Evolutionary conservation across 2,113 vertebrate species (phyloP), one percentile per base, ranked within the genome.

Genomic region (Ranitomeya imitator): DNA sequence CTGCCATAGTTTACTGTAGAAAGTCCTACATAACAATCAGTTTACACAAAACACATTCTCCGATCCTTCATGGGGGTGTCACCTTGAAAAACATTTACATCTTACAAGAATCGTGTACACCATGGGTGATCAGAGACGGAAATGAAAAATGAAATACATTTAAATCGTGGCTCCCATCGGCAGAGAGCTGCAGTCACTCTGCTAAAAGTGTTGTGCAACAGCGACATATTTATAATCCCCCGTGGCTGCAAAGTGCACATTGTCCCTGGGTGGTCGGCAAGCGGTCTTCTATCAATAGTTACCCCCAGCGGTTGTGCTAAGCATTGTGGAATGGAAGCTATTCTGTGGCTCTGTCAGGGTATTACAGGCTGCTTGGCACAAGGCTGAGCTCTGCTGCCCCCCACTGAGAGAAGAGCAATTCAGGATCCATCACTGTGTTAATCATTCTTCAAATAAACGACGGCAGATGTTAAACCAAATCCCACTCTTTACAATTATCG

Each of bases 371-470:
- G 0, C 88, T 85, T 90, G 89, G 85, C 80, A 67, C 59, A 74
- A 4, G 0, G 90, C 91, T 45, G 79, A 92, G 90, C 10, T 90
- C 83, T 89, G 74, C 60, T 26, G 31, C 85, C 67, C 59, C 85
- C 71, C 87, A 71, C 88, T 0, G 1, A 85, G 84, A 88, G 90
- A 87, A 90, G 91, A 88, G 79, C 85, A 26, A 80, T 89, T 91
- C 79, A 51, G 84, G 52, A 83, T 52, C 90, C 61, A 45, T 88
- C 85, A 85, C 3, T 77, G 76, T 78, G 87, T 83, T 88, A 81
- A 74, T 92, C 86, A 87, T 92, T 90, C 88, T 90, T 85, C 69
- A n/a, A 89, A 83, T 89, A 81, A 91, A 90, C 92, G 90, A 85
- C 84, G 65, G 13, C 61, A 79, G 88, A 85, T 0, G 45, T 79